Conservation (phyloP, 2,113 vertebrate species). For the Terrapene triunguis region DNA sequence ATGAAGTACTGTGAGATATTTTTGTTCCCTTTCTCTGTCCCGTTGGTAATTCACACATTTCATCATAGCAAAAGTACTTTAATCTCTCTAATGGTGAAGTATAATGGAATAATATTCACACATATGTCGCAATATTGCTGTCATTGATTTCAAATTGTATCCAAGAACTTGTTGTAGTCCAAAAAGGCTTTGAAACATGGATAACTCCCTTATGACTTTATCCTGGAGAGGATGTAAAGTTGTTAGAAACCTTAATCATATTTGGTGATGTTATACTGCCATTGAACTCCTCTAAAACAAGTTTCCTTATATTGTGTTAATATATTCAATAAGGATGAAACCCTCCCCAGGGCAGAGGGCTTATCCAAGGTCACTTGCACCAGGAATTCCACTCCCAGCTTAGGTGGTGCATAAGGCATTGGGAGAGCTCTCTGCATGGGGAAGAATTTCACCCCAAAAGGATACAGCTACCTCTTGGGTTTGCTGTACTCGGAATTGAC, state of each 20-base stretch:
- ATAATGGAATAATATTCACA: accelerated
- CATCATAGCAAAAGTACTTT: accelerated
- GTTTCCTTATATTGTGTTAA: background rate
- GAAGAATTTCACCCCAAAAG: background rate
- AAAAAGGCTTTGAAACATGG: accelerated
- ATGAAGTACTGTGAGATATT: background rate
- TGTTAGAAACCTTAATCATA: background rate
- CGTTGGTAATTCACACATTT: background rate
- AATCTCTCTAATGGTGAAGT: accelerated
- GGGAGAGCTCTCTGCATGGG: background rate
- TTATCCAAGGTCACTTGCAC: accelerated
- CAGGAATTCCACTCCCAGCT: accelerated
- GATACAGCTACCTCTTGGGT: background rate
- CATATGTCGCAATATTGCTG: accelerated
- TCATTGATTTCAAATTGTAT: accelerated
- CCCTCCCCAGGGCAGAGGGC: background rate
- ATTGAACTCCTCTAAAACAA: background rate
- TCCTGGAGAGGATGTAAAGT: background rate
- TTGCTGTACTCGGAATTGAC: background rate
- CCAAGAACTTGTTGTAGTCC: background rate
- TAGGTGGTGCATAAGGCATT: background rate
- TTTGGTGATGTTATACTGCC: background rate
- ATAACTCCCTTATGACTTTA: background rate
- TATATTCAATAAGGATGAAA: background rate
- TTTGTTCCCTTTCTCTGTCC: accelerated